Evolutionary conservation across 1,140 invertebrate genomes (phyloP).

Genomic region (Globodera rostochiensis): DNA sequence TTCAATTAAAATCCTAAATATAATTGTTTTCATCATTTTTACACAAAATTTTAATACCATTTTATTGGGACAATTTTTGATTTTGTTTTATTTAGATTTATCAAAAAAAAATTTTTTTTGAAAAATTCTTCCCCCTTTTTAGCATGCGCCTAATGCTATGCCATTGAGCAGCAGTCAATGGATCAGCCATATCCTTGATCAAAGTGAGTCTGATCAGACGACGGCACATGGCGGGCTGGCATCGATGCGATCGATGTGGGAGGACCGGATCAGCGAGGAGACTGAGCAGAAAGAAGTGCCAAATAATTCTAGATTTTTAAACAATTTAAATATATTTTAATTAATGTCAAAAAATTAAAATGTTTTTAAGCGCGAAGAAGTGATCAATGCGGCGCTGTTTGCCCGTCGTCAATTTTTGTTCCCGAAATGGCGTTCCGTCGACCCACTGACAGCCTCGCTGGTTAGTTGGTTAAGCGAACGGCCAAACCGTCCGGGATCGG

Average conservation of each 20-base stretch:
- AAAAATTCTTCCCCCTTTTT: too few relatives aligned
- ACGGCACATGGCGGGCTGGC: neutral
- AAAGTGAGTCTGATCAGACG: neutral
- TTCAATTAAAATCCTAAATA: too few relatives aligned
- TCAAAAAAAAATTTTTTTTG: too few relatives aligned
- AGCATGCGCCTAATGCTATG: neutral
- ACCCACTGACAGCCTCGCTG: slow-evolving; percentile 25
- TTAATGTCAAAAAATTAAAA: neutral
- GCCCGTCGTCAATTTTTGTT: slow-evolving; percentile 11
- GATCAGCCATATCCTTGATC: slow-evolving; percentile 9
- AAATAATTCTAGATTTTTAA: neutral
- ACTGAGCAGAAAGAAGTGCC: neutral
- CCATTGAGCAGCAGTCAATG: neutral
- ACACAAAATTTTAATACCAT: too few relatives aligned
- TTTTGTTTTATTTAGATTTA: too few relatives aligned
- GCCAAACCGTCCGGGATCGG: too few relatives aligned
- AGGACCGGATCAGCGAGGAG: neutral
- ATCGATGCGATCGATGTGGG: slow-evolving; percentile 3
- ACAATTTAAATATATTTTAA: neutral
- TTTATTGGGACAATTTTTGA: too few relatives aligned
- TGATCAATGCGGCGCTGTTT: neutral
- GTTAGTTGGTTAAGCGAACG: too few relatives aligned
- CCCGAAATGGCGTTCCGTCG: slow-evolving; percentile 22
- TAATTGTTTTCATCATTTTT: too few relatives aligned
- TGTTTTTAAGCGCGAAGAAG: neutral